Evolutionary conservation across 2,113 vertebrate species (phyloP).

Genomic region (Notothenia rossii): DNA sequence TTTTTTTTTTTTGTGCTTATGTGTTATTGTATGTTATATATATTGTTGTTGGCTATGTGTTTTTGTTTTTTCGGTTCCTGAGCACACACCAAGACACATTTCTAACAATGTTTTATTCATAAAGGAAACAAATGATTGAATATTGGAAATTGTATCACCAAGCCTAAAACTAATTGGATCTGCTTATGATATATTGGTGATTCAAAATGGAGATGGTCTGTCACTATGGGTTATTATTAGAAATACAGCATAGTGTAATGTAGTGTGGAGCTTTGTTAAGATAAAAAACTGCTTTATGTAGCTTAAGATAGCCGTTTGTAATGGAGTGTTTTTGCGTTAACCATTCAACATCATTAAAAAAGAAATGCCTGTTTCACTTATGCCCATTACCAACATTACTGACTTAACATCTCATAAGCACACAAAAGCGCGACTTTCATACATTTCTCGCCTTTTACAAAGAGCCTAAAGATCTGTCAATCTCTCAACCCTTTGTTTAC

Average conservation of each 20-base stretch:
- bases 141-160: neutral
- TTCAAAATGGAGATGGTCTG: neutral
- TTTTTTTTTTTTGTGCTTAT: too few relatives aligned
- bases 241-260: neutral
- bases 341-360: neutral
- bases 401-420: neutral
- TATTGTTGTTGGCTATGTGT: too few relatives aligned
- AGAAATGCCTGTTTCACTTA: neutral
- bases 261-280: neutral
- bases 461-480: neutral
- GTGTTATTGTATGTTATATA: too few relatives aligned
- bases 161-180: slow-evolving; percentile 18
- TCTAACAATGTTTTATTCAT: too few relatives aligned
- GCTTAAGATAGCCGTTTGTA: neutral
- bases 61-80: too few relatives aligned
- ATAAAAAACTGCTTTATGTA: neutral
- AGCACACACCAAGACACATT: too few relatives aligned
- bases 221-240: slow-evolving; percentile 14
- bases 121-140: too few relatives aligned
- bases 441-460: neutral
- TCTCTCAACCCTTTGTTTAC: slow-evolving; percentile 3
- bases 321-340: neutral
- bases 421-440: neutral
- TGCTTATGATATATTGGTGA: neutral
- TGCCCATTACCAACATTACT: neutral